Evolutionary conservation across 2,113 vertebrate species (phyloP), one percentile per base, ranked within the genome.

Genomic region (Galemys pyrenaicus): DNA sequence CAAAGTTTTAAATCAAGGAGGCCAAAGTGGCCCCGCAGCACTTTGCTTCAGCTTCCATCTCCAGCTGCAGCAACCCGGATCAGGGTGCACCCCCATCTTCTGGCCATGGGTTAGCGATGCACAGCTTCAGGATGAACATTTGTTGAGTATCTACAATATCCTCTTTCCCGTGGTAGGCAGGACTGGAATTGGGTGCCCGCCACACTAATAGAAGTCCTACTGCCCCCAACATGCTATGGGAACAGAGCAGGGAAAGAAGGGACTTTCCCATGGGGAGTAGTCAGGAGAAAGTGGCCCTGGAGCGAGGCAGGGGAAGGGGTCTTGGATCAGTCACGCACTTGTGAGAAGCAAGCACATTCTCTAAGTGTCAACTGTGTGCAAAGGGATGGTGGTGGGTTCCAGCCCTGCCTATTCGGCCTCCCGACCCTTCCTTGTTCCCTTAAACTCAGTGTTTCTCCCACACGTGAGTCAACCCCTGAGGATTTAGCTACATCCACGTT

Each of bases 401-500:
- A n/a, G 39, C 3, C 39, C 39, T n/a, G 1, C 30, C 0, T 1
- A 11, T 28, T 20, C 79, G 54, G 60, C 56, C 54, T 77, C 46
- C 67, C 17, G 2, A 3, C 24, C 67, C 71, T 39, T 3, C 44
- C 41, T 74, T n/a, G 37, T 19, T 4, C 44, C 20, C 39, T 3
- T 1, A 60, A 24, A 8, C 37, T 49, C 41, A 13, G 75, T 1
- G 0, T 41, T 64, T 15, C 20, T 20, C 20, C 20, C 19, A 16
- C 19, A 39, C 65, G 8, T 28, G 51, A 32, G 4, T 68, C 17
- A 1, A 35, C 5, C 28, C 19, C 39, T 3, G 1, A 15, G 8
- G 1, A 0, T 3, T 13, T 3, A 24, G 20, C 58, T 62, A 6
- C 2, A 4, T 19, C 64, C 51, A n/a, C 1, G 0, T 2, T 10